Evolutionary conservation across 2,888 invertebrate genomes (phyloP).

Genomic region (Ephialtes manifestator): DNA sequence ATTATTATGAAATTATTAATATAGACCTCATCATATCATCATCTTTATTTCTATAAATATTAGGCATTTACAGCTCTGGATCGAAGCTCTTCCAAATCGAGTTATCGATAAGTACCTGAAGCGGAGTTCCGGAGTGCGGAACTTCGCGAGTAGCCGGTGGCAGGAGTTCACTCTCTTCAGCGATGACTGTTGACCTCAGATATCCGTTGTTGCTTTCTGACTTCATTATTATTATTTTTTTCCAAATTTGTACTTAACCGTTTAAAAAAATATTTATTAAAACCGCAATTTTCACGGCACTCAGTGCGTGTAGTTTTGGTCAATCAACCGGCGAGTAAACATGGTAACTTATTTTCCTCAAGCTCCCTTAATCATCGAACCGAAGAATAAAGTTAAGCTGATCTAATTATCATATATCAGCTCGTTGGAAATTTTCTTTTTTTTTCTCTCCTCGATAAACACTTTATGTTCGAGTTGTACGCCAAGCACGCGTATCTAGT

Average conservation of each 20-base stretch:
- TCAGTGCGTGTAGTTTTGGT: slow-evolving; percentile 22
- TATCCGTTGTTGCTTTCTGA: slow-evolving; percentile 82
- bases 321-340: slow-evolving; percentile 35
- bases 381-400: background rate
- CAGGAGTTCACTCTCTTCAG: slow-evolving; percentile 79
- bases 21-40: too few species aligned
- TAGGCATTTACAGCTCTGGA: too few species aligned
- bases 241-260: background rate
- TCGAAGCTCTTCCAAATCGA: background rate
- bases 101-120: slow-evolving; percentile 77
- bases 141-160: slow-evolving; percentile 76
- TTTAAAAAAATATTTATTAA: slow-evolving; percentile 3
- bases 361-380: slow-evolving; percentile 17
- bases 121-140: slow-evolving; percentile 74
- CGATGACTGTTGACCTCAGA: slow-evolving; percentile 77
- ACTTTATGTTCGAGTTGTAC: background rate
- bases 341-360: slow-evolving; percentile 1
- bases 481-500: slow-evolving; percentile 30
- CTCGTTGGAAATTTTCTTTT: background rate
- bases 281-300: slow-evolving; percentile 3
- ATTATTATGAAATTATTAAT: too few species aligned
- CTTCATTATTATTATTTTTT: slow-evolving; percentile 74
- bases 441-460: background rate
- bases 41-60: too few species aligned
- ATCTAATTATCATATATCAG: background rate